Percentiles rank a stretch among this genome's conserved stretches.
These are phyloP conservation scores for Rhamphomyia laevipes DNA, from an alignment of 2,888 invertebrate genomes.

Conservation along the genomic window DNA sequence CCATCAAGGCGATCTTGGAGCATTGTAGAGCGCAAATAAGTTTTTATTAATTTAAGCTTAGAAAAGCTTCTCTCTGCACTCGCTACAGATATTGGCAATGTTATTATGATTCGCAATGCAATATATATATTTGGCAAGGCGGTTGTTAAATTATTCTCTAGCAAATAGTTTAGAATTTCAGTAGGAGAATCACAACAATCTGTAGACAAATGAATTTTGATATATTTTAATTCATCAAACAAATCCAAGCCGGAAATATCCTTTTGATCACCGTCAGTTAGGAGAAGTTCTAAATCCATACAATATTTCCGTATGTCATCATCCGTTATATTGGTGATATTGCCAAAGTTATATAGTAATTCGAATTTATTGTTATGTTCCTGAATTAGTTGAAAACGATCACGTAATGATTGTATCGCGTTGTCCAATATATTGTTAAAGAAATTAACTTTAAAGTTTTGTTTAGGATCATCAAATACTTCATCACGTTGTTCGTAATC, in stretches of 20 bases:
- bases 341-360: too few relatives aligned
- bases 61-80: neutral
- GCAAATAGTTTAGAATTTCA: neutral
- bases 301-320: neutral
- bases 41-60: neutral
- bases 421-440: too few relatives aligned
- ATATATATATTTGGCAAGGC: neutral
- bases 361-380: too few relatives aligned
- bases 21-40: too few relatives aligned
- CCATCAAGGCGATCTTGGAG: too few relatives aligned
- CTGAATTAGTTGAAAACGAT: too few relatives aligned
- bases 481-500: neutral
- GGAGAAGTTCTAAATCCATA: neutral
- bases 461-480: neutral
- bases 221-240: neutral
- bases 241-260: neutral
- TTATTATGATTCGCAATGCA: neutral
- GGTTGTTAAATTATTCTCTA: neutral
- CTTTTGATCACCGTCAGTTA: neutral
- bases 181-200: neutral
- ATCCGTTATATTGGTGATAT: neutral
- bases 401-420: too few relatives aligned
- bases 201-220: neutral
- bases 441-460: too few relatives aligned
- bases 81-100: neutral